Evolutionary conservation across 2,113 vertebrate species (phyloP).

Genomic region (Montifringilla adamsi): DNA sequence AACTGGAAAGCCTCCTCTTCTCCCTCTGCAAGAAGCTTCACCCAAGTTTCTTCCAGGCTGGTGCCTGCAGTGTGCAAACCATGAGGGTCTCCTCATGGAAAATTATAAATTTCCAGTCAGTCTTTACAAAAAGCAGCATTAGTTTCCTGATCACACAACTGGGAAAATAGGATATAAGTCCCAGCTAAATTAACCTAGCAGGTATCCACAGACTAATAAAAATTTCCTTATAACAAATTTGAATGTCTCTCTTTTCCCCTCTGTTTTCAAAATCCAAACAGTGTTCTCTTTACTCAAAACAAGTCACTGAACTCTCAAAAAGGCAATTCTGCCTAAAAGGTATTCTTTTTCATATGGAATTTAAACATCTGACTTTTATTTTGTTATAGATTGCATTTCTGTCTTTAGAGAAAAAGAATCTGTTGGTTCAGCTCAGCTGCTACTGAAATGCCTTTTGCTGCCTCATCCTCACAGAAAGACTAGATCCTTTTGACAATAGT

Average conservation of each 20-base stretch:
- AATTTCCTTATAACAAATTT: neutral
- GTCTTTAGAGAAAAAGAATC: neutral
- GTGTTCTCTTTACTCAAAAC: neutral
- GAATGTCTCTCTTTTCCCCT: neutral
- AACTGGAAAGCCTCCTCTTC: neutral
- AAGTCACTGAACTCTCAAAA: neutral
- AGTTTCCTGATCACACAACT: neutral
- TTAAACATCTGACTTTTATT: neutral
- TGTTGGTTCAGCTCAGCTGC: neutral
- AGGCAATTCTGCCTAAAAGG: neutral
- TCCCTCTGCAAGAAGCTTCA: neutral
- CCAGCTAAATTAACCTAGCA: neutral
- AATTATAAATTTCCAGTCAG: neutral
- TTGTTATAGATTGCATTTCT: neutral
- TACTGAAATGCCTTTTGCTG: neutral
- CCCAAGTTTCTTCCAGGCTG: neutral
- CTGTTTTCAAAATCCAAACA: neutral
- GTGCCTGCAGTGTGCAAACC: neutral
- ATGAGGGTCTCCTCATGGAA: neutral
- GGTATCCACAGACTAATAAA: neutral
- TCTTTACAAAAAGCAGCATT: neutral
- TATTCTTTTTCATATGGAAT: neutral
- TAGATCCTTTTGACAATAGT: neutral
- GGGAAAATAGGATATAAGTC: constrained; percentile 6
- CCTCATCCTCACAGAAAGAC: neutral